Base-by-base conservation (phyloP, 2,797 vertebrate species). In the Galago senegalensis region DNA sequence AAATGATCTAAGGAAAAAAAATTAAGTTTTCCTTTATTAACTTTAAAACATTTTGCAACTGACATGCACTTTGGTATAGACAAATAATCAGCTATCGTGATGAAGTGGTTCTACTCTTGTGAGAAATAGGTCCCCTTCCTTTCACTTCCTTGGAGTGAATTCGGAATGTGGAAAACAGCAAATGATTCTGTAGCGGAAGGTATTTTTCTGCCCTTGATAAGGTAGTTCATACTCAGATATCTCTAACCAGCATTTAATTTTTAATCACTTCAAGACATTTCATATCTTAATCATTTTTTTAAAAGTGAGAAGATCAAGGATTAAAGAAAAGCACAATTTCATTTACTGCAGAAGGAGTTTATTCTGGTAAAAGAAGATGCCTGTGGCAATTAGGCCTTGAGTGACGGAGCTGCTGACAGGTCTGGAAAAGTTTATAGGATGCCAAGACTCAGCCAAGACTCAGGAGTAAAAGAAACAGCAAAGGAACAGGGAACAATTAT, bases 271-370 rank as follows among this genome's bases (percentile, higher is more conserved):
- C 40, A 72, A 61, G 18, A 76, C 13, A 31, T 80, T 87, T 72
- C 89, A 17, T 92, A 46, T 93, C 61, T 67, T 89, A 92, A 53
- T 90, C 56, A 72, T 29, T 29, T 29, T 86, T 86, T 92, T 88
- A 29, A 20, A n/a, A 92, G 18, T 92, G 31, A 89, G 70, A 43
- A 43, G 25, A 65, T 53, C 53, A 87, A 79, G 1, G 18, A 61
- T 7, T 34, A 21, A 87, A 91, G 27, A 87, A 91, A 75, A 69
- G 37, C 12, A 53, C 72, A 67, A 31, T 84, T 83, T 77, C 76
- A 72, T 27, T 92, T 56, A 43, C 70, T 76, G 31, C 46, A 53
- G 79, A 75, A 72, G 76, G 37, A 86, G 27, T 82, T 70, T 81
- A 46, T 70, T 91, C 29, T 82, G 43, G 60, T 81, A 91, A 65